Base-by-base conservation (phyloP, 1,140 invertebrate species). In the Conus betulinus region DNA sequence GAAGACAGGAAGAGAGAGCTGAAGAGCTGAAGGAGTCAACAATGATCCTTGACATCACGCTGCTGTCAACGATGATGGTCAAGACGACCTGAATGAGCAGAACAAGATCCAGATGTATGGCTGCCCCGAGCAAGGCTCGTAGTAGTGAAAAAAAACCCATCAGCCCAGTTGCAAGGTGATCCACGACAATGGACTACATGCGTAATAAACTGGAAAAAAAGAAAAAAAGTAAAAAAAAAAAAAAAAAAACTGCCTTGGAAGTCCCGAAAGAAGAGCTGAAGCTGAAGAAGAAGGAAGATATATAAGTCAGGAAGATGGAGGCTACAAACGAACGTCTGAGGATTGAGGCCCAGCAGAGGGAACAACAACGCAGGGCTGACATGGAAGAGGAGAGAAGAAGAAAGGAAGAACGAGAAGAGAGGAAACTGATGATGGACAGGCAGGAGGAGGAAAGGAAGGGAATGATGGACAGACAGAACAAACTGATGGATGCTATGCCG, bases 381-480 rank as follows among this genome's bases (percentile, higher is more conserved):
- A 63, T 20, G 17, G 17, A 13, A 13, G 60, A 63, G 60, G 17
- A 63, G 17, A 20, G 60, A 63, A 63, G n/a, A n/a, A n/a, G 10
- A 4, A 20, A 63, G 17, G 60, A 20, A 20, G 60, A 63, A 63
- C 17, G 4, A 20, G 17, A 20, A 20, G 60, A 63, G 17, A 20
- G 60, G 17, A 20, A 63, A 63, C 60, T 20, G 17, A 20, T 11
- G 17, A 63, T 63, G 17, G 17, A 63, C 11, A 20, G 60, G 60
- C 60, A 63, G 17, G 4, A 63, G 60, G 60, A 63, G 17, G 60
- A 20, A 20, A 63, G 11, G 11, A 20, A 13, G 60, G n/a, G 3
- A n/a, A 71, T 71, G 63, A 71, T 71, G 63, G 63, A 71, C 63
- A 71, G 63, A 71, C 63, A 71, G 63, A 71, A 71, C 63, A 71